These are phyloP conservation scores for Chloebia gouldiae DNA, from an alignment of 2,113 vertebrate species.

Conservation along the genomic window DNA sequence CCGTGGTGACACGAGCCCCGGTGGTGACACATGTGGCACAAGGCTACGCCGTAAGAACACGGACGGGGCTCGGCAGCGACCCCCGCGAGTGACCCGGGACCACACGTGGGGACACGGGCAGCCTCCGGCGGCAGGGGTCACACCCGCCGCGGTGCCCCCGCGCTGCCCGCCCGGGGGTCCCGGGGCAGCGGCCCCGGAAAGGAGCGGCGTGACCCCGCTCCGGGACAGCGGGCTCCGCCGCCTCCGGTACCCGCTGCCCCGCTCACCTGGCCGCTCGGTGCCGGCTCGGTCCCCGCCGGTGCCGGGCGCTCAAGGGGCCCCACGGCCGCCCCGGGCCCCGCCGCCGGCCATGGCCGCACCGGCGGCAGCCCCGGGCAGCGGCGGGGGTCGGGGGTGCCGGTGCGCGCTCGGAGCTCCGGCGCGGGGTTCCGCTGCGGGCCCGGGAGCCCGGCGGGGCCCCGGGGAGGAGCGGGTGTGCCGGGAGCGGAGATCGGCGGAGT, in stretches of 20 bases:
- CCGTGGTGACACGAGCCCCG: background rate
- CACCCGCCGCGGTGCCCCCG: accelerated
- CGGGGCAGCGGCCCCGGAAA: background rate
- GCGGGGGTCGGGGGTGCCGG: background rate
- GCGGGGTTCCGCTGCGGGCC: background rate
- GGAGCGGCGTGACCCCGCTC: background rate
- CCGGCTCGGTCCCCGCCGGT: background rate
- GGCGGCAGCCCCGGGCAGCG: background rate
- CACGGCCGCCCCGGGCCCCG: background rate
- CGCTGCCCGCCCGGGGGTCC: background rate
- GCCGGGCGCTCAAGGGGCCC: background rate
- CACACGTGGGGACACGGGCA: background rate
- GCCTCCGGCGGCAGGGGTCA: background rate
- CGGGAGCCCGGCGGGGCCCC: no score
- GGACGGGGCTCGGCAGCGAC: background rate
- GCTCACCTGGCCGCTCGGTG: background rate
- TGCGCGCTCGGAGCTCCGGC: background rate
- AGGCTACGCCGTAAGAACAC: background rate
- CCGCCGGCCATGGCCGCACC: background rate
- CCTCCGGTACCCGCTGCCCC: no score
- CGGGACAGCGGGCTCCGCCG: background rate
- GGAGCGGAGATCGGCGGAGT: no score
- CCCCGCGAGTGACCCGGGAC: background rate
- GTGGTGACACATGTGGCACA: background rate
- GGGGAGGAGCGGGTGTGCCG: no score